These are phyloP conservation scores for Neelides sp. DNA, from an alignment of 1,140 invertebrate genomes.

Conservation along the genomic window DNA sequence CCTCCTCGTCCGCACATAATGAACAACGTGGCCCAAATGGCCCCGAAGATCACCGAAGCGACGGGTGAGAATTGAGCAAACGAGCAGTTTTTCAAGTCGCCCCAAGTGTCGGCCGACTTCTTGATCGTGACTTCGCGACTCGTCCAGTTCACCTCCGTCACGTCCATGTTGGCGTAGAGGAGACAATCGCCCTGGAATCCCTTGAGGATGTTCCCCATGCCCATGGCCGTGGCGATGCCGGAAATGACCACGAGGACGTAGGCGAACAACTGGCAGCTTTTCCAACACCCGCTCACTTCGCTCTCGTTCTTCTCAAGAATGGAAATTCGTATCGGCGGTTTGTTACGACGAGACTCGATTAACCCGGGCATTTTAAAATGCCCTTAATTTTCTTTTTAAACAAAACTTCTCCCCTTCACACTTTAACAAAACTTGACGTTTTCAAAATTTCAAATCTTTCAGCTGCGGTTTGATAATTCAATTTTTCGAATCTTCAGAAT, in stretches of 20 bases:
- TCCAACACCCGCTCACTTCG: slow-evolving; percentile 29
- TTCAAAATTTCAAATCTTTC: no score
- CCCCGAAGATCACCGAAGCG: slow-evolving; percentile 27
- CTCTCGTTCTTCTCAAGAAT: slow-evolving; percentile 27
- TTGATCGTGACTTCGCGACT: slow-evolving; percentile 7
- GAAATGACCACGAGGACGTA: slow-evolving; percentile 26
- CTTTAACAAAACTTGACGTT: no score
- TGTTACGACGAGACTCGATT: no score
- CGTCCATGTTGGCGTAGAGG: slow-evolving; percentile 18
- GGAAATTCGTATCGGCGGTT: no score
- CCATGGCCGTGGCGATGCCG: slow-evolving; percentile 26
- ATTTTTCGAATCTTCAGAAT: no score
- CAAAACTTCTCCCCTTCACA: no score
- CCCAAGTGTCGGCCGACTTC: slow-evolving; percentile 13
- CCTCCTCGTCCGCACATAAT: slow-evolving; percentile 29
- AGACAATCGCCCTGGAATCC: slow-evolving; percentile 24
- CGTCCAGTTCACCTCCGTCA: slow-evolving; percentile 2
- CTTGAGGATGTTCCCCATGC: slow-evolving; percentile 21
- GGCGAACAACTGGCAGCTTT: slow-evolving; percentile 26
- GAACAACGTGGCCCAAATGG: slow-evolving; percentile 24
- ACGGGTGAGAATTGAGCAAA: slow-evolving; percentile 26
- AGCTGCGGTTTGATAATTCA: no score
- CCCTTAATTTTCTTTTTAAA: no score
- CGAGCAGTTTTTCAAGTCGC: slow-evolving; percentile 16
- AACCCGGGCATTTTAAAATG: no score